phyloP scores from a whole-genome alignment of 2,797 vertebrate genomes.

The Paramormyrops hopkinsi region DNA sequence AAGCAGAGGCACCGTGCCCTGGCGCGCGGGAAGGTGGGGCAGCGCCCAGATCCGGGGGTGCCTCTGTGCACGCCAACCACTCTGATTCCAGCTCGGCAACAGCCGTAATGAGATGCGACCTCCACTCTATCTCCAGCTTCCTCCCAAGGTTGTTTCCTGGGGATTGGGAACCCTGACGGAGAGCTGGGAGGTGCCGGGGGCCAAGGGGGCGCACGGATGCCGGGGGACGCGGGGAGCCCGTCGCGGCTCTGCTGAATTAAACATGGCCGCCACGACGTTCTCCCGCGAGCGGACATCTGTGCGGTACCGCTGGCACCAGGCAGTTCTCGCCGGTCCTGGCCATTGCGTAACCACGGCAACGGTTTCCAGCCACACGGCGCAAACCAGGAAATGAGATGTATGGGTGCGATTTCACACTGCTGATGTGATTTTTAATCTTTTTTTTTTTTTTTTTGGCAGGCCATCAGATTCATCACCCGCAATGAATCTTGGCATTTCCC shows the following conservation, averaged over 20 bases:
- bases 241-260: conserved; percentile 52
- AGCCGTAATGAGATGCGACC: conserved; percentile 48
- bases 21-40: conserved; percentile 30
- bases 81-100: conserved; percentile 37
- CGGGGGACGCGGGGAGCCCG: conserved; percentile 37
- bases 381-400: conserved; percentile 15
- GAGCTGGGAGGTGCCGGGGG: background rate
- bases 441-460: background rate
- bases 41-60: conserved; percentile 20
- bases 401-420: background rate
- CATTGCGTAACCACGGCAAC: conserved; percentile 19
- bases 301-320: background rate
- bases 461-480: conserved; percentile 41
- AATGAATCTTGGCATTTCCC: conserved; percentile 56
- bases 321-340: background rate
- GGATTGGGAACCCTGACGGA: conserved; percentile 29
- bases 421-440: background rate
- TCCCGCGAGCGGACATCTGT: conserved; percentile 10
- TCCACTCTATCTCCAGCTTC: conserved; percentile 26
- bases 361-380: background rate
- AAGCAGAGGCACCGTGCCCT: background rate
- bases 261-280: conserved; percentile 42
- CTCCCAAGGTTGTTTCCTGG: conserved; percentile 31
- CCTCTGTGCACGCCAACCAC: background rate
- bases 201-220: conserved; percentile 41